phyloP scores from a whole-genome alignment of 2,113 vertebrate genomes.

The Fukomys damarensis region DNA sequence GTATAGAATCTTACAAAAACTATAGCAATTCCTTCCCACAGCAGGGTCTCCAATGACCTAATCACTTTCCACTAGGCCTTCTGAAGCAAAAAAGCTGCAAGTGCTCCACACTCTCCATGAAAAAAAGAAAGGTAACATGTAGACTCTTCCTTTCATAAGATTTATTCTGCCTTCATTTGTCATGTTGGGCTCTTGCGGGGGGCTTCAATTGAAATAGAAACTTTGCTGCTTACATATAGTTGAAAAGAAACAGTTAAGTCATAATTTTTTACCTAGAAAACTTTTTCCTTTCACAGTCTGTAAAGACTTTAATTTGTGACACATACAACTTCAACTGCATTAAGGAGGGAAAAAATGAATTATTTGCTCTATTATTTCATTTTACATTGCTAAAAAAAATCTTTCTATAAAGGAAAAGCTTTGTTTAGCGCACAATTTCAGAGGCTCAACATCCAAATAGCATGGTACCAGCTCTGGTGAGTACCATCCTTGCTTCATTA shows the following conservation, averaged over 20 bases:
- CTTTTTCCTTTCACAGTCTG: neutral
- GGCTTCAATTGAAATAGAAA: neutral
- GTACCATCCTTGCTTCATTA: accelerated
- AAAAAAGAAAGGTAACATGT: neutral
- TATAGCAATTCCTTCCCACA: neutral
- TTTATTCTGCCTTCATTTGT: neutral
- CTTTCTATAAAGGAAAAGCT: neutral
- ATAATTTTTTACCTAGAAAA: neutral
- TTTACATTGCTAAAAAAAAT: neutral
- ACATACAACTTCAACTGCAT: neutral
- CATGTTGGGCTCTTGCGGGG: neutral
- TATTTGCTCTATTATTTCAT: neutral
- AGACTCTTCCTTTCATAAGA: neutral
- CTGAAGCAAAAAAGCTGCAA: neutral
- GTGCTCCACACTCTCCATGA: neutral
- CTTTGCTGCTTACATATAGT: neutral
- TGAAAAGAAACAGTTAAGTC: neutral
- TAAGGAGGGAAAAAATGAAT: neutral
- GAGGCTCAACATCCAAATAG: neutral
- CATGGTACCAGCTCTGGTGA: neutral
- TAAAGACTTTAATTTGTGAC: neutral
- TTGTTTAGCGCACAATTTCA: neutral
- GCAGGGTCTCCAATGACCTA: neutral
- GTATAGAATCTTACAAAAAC: neutral
- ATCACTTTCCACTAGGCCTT: neutral